Base-by-base conservation (phyloP, 2,888 invertebrate genomes). In the Podotricha telesiphe region DNA sequence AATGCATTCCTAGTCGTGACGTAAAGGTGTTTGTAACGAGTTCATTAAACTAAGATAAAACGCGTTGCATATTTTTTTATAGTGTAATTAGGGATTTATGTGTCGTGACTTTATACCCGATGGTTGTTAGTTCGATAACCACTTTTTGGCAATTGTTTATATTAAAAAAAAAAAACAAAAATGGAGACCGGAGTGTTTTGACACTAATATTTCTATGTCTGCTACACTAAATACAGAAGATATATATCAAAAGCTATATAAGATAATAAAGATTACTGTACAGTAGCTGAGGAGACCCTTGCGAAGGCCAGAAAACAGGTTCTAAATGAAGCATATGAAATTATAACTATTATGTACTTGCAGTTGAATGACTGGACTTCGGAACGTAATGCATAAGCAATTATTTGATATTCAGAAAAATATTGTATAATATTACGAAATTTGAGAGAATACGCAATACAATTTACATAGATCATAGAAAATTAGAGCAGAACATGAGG, bases 281-380 rank as follows among this genome's bases (percentile, higher is more conserved):
- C 45, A 59, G 47, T 56, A 56, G 45, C 19, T 20, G 6, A 83
- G 79, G 10, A 83, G 79, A 81, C 85, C 82, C 86, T 84, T 81
- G 73, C 76, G 76, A 79, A 78, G 79, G 80, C 75, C 77, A 75
- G 67, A 61, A 75, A 84, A 86, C 87, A 74, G 84, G 89, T 88
- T 86, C 79, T 83, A 77, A 80, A 82, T 73, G 75, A 75, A 76
- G 75, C 73, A 74, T 71, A 69, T 74, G 75, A 74, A 75, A 80
- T 79, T 79, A 82, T 81, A 80, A 83, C 79, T 78, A 79, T 80
- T 82, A 81, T 84, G 80, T 80, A 80, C 78, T 78, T 78, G 74
- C 37, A 62, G 62, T 62, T 62, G 62, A 62, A 62, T 62, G 62
- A 62, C 19, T 62, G 62, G 19, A 62, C 62, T 62, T 34, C 37